phyloP scores from a whole-genome alignment of 2,113 vertebrate species.

The Cheilinus undulatus region DNA sequence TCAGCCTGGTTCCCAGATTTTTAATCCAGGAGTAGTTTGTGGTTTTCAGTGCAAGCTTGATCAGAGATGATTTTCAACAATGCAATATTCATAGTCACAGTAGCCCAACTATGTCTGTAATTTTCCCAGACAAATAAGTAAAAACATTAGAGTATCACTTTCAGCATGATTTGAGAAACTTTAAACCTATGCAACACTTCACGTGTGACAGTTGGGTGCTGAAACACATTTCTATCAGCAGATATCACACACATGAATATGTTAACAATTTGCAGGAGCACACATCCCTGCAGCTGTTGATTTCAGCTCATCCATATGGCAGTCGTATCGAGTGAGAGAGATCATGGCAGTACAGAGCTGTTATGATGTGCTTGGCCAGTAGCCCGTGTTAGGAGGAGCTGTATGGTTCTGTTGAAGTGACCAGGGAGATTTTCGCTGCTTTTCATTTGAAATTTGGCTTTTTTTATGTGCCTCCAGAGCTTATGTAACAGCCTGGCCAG shows the following conservation, averaged over 20 bases:
- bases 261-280: conserved; percentile 37
- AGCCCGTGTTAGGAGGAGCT: conserved; percentile 42
- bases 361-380: conserved; percentile 54
- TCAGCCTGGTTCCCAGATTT: conserved; percentile 31
- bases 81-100: conserved; percentile 18
- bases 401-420: conserved; percentile 49
- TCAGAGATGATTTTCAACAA: conserved; percentile 39
- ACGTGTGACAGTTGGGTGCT: background rate
- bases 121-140: background rate
- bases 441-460: conserved; percentile 60
- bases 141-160: conserved; percentile 15
- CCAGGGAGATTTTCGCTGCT: conserved; percentile 52
- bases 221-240: conserved; percentile 19
- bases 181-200: conserved; percentile 2
- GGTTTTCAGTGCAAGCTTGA: conserved; percentile 26
- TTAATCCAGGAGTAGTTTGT: conserved; percentile 46
- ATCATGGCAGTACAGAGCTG: conserved; percentile 21
- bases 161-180: background rate
- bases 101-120: conserved; percentile 19
- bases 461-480: conserved; percentile 68
- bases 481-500: conserved; percentile 73
- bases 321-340: conserved; percentile 32
- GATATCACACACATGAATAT: conserved; percentile 28
- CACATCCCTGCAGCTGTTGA: conserved; percentile 47
- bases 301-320: conserved; percentile 42